Conservation (phyloP, 2,113 vertebrate species). For the Nanger granti region DNA sequence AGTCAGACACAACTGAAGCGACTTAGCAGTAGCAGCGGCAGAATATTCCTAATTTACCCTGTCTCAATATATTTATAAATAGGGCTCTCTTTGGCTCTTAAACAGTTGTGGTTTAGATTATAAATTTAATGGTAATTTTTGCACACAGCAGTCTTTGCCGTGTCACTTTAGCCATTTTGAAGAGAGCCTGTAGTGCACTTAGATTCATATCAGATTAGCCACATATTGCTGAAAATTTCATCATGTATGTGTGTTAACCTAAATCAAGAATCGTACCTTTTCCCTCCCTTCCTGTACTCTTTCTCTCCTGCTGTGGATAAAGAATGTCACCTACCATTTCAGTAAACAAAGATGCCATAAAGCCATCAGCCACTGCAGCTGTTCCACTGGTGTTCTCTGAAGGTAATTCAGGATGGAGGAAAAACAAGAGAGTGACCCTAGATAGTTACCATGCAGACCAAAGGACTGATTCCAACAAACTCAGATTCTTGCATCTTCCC, state of each 20-base stretch:
- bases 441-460: not conserved
- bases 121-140: not conserved
- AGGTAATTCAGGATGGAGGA: not conserved
- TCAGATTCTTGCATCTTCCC: not conserved
- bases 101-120: not conserved
- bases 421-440: not conserved
- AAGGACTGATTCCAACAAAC: not conserved
- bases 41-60: not conserved
- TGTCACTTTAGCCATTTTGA: not conserved
- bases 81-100: not conserved
- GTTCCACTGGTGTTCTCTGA: not conserved
- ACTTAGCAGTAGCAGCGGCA: too few species aligned
- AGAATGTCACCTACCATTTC: not conserved
- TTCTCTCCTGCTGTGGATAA: not conserved
- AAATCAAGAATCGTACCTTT: not conserved
- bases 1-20: too few species aligned
- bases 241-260: not conserved
- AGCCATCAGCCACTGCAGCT: not conserved
- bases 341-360: not conserved
- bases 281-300: not conserved
- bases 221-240: not conserved
- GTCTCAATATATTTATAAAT: not conserved
- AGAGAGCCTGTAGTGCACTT: not conserved
- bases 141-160: not conserved
- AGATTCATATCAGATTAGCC: not conserved